These are phyloP conservation scores for Passerculus sandwichensis DNA, from an alignment of 2,797 vertebrate species.

Conservation along the genomic window DNA sequence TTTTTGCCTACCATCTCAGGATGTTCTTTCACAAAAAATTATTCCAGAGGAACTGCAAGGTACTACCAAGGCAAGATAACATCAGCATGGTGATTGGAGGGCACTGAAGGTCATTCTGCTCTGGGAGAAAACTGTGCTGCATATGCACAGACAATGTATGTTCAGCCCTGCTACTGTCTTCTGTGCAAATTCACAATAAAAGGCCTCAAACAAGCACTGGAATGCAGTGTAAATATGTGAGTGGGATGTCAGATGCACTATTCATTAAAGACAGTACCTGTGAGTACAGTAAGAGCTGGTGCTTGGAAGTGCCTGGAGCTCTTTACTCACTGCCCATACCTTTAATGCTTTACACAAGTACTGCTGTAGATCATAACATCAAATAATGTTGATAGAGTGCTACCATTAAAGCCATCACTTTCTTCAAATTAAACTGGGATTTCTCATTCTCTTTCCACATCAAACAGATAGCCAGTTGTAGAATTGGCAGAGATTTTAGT, in stretches of 20 bases:
- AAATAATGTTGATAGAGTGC: neutral
- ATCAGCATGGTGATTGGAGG: neutral
- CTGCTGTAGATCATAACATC: neutral
- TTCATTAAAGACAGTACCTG: neutral
- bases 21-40: neutral
- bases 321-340: neutral
- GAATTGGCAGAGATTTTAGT: neutral
- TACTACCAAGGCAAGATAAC: neutral
- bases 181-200: neutral
- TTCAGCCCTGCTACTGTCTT: neutral
- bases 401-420: neutral
- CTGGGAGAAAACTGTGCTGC: neutral
- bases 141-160: rapidly evolving
- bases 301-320: neutral
- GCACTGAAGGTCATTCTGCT: neutral
- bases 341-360: neutral
- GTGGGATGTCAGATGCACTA: neutral
- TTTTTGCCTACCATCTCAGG: neutral
- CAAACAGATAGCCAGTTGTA: neutral
- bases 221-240: neutral
- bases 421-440: neutral
- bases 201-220: neutral
- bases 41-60: neutral
- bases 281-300: neutral
- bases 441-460: neutral